Conservation (phyloP, 1,140 invertebrate genomes). For the Drosophila arawakana region DNA sequence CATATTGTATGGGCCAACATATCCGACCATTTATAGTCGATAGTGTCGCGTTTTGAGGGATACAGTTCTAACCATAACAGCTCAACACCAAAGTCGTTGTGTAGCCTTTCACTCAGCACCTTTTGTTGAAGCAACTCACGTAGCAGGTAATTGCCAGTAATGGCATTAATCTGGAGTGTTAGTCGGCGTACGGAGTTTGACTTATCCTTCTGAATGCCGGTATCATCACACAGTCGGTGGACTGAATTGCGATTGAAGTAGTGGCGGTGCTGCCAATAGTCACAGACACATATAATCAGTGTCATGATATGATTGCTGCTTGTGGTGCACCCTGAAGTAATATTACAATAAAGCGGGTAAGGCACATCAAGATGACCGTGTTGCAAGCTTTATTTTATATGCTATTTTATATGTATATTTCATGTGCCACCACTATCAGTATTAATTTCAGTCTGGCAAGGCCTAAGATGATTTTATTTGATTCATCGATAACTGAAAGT, state of each 20-base stretch:
- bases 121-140: slow-evolving; percentile 56
- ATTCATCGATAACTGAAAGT: slow-evolving; percentile 16
- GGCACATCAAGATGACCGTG: not conserved
- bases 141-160: slow-evolving; percentile 68
- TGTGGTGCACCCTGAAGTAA: slow-evolving; percentile 8
- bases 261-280: slow-evolving; percentile 64
- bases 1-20: slow-evolving; percentile 85
- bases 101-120: slow-evolving; percentile 30
- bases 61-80: slow-evolving; percentile 80
- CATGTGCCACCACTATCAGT: not conserved
- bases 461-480: not conserved
- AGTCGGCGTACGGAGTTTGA: slow-evolving; percentile 41
- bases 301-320: slow-evolving; percentile 22
- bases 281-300: slow-evolving; percentile 58
- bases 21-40: slow-evolving; percentile 88
- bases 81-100: slow-evolving; percentile 41
- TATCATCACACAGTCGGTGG: slow-evolving; percentile 5
- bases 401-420: not conserved
- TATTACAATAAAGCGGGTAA: slow-evolving; percentile 11
- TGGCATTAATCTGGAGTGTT: slow-evolving; percentile 58
- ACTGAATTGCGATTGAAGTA: slow-evolving; percentile 40
- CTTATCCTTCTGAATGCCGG: not conserved
- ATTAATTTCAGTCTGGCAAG: slow-evolving; percentile 16
- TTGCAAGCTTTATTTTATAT: not conserved
- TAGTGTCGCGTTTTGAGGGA: slow-evolving; percentile 86